Evolutionary conservation across 2,113 vertebrate species (phyloP), one percentile per base, ranked within the genome.

Genomic region (Azemiops feae): DNA sequence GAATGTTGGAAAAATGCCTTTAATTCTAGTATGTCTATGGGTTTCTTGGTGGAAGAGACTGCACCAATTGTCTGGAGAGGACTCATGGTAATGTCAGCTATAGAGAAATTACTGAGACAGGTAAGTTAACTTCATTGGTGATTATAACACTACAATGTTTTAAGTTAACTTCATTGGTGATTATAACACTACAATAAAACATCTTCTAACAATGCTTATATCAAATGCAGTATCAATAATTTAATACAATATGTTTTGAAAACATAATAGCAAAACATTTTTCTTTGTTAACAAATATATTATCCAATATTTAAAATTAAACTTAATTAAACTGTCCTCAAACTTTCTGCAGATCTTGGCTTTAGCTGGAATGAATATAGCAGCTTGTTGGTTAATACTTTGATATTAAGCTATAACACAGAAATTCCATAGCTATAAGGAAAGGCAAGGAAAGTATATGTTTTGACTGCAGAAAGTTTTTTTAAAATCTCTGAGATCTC

Each of bases 11-110:
- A n/a, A 93, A 87, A 58, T 27, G 89, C 97, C 58, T 47, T 88
- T 97, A 93, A 14, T 96, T 97, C 89, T 97, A 99, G 99, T 96
- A 99, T 99, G 99, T 99, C 99, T 10, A 99, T 99, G 98, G 99
- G 99, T 22, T 99, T 99, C 96, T 97, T 99, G 96, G 96, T 99
- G 96, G 99, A 99, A 94, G 99, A 99, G 25, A 96, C 96, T 20
- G 97, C 98, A 25, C 99, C 99, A 0, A 96, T 99, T 94, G 98
- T 99, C 57, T 99, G 99, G 99, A 97, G 99, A 94, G 99, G 99
- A 0, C 98, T 99, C 95, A 99, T 99, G 99, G 99, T 99, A 47
- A 99, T 99, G 99, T 99, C 99, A 92, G 99, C 99, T 12, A 95
- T 99, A 95, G 98, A 99, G 96, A 99, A 98, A 81, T 95, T 99